Conservation (phyloP, 2,797 vertebrate species). For the Chelidonichthys spinosus region DNA sequence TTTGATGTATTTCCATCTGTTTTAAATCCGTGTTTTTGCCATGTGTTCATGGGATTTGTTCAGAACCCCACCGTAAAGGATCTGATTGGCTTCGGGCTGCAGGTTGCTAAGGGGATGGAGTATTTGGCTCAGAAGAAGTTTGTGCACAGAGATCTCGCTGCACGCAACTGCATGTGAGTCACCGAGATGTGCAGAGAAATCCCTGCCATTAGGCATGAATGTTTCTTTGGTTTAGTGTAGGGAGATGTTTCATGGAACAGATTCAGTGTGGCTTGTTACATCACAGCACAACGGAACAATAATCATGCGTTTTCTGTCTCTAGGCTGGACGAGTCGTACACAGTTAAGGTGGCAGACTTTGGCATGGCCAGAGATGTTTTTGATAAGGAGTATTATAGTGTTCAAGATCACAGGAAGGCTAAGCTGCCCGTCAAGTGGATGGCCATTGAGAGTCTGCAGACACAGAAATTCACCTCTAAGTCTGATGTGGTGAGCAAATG, state of each 20-base stretch:
- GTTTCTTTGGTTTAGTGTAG: background rate
- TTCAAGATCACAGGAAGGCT: conserved; percentile 89
- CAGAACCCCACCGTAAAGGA: conserved; percentile 98
- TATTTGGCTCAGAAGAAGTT: conserved; percentile 97
- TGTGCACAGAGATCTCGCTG: conserved; percentile 97
- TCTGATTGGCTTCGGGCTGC: conserved; percentile 95
- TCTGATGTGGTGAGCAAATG: conserved; percentile 91
- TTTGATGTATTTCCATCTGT: background rate
- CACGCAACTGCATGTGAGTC: conserved; percentile 98
- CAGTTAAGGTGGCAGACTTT: conserved; percentile 98
- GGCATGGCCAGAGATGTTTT: conserved; percentile 95
- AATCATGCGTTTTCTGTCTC: background rate
- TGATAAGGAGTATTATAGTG: conserved; percentile 97
- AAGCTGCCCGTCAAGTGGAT: conserved; percentile 99
- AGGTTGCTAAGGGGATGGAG: conserved; percentile 96
- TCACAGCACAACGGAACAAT: background rate
- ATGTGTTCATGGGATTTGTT: conserved; percentile 23
- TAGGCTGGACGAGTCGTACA: conserved; percentile 95
- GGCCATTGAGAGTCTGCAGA: conserved; percentile 97
- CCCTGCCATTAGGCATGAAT: background rate
- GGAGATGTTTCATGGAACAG: background rate
- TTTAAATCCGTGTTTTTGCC: conserved; percentile 6
- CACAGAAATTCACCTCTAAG: conserved; percentile 97
- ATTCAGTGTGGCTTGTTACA: background rate
- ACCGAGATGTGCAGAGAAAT: conserved; percentile 2